phyloP scores from a whole-genome alignment of 2,797 vertebrate genomes.

The Crenuchus spilurus region DNA sequence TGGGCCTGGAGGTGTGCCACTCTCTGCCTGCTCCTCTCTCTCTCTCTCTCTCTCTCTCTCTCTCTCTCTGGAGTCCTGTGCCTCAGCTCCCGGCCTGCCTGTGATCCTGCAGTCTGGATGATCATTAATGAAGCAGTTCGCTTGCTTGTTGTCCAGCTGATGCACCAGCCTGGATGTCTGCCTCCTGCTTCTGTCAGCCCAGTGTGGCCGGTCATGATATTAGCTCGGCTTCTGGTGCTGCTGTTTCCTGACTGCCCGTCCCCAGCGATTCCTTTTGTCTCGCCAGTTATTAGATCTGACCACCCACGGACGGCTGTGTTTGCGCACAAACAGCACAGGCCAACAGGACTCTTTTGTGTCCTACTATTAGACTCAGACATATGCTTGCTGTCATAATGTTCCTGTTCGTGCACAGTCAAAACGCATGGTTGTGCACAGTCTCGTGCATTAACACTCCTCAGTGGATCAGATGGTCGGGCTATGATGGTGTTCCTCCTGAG shows the following conservation, averaged over 20 bases:
- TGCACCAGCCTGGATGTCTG: slow-evolving; percentile 8
- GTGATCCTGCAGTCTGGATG: slow-evolving; percentile 39
- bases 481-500: slow-evolving; percentile 73
- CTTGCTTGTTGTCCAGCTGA: slow-evolving; percentile 32
- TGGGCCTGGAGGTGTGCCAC: neutral
- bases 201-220: slow-evolving; percentile 22
- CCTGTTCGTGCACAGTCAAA: neutral
- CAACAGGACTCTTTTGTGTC: neutral
- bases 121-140: slow-evolving; percentile 39
- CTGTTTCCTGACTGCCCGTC: slow-evolving; percentile 29
- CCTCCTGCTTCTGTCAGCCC: slow-evolving; percentile 37
- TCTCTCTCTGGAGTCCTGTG: slow-evolving; percentile 16
- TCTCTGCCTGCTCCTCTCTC: neutral
- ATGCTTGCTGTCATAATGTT: slow-evolving; percentile 33
- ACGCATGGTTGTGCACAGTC: neutral
- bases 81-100: slow-evolving; percentile 36
- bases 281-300: slow-evolving; percentile 36
- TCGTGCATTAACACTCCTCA: slow-evolving; percentile 34
- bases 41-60: neutral
- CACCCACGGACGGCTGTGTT: slow-evolving; percentile 22
- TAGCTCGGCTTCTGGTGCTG: slow-evolving; percentile 30
- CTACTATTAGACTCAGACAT: slow-evolving; percentile 33
- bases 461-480: slow-evolving; percentile 75
- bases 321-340: neutral
- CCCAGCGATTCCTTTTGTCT: slow-evolving; percentile 33